These are phyloP conservation scores for Choloepus didactylus DNA, from an alignment of 2,797 vertebrate species.

Conservation along the genomic window DNA sequence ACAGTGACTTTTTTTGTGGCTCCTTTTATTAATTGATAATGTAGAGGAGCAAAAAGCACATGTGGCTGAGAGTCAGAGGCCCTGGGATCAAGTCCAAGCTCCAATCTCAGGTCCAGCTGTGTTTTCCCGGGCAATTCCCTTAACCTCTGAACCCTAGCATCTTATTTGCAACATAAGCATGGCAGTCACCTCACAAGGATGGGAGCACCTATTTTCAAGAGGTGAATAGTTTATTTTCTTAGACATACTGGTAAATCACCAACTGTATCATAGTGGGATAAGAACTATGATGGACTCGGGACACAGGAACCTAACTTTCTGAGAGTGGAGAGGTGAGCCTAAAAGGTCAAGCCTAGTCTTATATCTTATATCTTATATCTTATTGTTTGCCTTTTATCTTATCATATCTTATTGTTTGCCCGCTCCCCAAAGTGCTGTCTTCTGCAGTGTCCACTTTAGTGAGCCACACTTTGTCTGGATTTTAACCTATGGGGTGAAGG, in stretches of 20 bases:
- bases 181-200: not conserved
- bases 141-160: slow-evolving; percentile 20
- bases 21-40: not conserved
- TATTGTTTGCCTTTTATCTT: not conserved
- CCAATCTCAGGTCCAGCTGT: not conserved
- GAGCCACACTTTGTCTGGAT: not conserved
- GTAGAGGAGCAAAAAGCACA: not conserved
- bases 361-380: not conserved
- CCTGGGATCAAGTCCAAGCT: not conserved
- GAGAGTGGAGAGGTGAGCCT: not conserved
- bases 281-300: not conserved
- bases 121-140: not conserved
- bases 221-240: not conserved
- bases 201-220: not conserved
- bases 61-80: not conserved
- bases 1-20: not conserved
- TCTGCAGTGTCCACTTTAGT: not conserved
- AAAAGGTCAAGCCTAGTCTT: not conserved
- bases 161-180: not conserved
- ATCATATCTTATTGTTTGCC: too few species aligned
- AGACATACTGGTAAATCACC: not conserved
- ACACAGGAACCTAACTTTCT: not conserved
- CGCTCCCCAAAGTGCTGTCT: too few species aligned
- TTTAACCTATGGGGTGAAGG: not conserved
- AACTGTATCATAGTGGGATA: slow-evolving; percentile 8